phyloP scores from a whole-genome alignment of 2,113 vertebrate species.

The Menidia beryllina region DNA sequence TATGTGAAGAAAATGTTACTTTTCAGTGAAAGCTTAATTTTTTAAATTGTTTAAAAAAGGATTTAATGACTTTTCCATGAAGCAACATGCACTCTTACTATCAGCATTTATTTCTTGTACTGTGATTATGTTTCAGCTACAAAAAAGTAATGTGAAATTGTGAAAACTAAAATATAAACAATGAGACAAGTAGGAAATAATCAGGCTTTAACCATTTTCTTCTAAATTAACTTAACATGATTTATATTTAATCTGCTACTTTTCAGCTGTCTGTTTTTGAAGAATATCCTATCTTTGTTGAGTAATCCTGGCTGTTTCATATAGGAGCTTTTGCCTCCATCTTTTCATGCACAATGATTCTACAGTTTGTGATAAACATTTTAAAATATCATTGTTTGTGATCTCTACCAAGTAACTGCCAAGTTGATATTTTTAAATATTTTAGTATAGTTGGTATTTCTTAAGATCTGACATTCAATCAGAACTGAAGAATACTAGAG shows the following conservation, averaged over 20 bases:
- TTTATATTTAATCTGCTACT: slow-evolving; percentile 15
- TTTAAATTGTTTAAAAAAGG: too few species aligned
- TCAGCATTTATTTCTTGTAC: too few species aligned
- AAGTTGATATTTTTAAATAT: neutral
- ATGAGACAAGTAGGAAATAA: slow-evolving; percentile 38
- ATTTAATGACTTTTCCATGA: too few species aligned
- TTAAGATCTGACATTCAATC: slow-evolving; percentile 4
- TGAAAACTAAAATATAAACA: slow-evolving; percentile 56
- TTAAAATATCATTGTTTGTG: neutral
- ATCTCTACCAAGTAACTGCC: neutral
- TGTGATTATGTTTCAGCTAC: slow-evolving; percentile 12
- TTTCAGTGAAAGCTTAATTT: too few species aligned
- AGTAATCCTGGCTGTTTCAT: neutral
- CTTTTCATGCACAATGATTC: neutral
- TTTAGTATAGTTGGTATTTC: neutral
- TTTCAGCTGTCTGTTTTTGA: slow-evolving; percentile 14
- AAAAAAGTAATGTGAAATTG: slow-evolving; percentile 43
- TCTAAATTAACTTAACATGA: slow-evolving; percentile 29
- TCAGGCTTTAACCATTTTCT: slow-evolving; percentile 7
- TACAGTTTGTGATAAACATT: neutral
- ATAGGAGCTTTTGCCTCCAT: neutral
- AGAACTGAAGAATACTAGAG: too few species aligned
- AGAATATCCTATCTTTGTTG: slow-evolving; percentile 12
- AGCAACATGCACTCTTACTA: too few species aligned
- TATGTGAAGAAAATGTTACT: too few species aligned